Evolutionary conservation across 2,888 invertebrate genomes (phyloP).

Genomic region (Galerucella calmariensis): DNA sequence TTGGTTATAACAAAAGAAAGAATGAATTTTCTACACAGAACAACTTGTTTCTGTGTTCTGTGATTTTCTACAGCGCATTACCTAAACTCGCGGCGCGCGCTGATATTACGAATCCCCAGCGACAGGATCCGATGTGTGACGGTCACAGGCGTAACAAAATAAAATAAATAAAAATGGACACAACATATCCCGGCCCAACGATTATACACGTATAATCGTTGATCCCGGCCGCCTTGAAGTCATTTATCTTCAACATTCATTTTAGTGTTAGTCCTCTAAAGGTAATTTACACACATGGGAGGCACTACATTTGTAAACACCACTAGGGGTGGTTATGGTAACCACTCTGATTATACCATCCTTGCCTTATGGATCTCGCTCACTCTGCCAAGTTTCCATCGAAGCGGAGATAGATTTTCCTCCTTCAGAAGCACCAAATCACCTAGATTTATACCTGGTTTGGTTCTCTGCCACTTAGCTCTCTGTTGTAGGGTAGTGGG

Average conservation of each 20-base stretch:
- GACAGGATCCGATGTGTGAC: too few species aligned
- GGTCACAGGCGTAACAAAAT: too few species aligned
- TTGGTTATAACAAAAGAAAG: too few species aligned
- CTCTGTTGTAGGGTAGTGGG: background rate
- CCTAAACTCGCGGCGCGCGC: too few species aligned
- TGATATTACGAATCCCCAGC: too few species aligned
- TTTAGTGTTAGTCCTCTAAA: background rate
- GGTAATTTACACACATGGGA: background rate
- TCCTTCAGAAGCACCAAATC: conserved; percentile 12
- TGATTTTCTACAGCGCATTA: too few species aligned
- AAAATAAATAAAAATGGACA: too few species aligned
- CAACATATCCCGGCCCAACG: too few species aligned
- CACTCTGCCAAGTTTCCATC: conserved; percentile 4
- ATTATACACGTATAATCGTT: too few species aligned
- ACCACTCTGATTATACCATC: conserved; percentile 7
- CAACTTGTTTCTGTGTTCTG: too few species aligned
- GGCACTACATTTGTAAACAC: background rate
- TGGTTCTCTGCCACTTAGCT: background rate
- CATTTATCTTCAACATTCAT: background rate
- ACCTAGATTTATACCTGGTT: background rate
- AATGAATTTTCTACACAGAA: too few species aligned
- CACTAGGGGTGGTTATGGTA: background rate
- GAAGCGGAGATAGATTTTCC: background rate
- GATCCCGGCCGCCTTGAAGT: background rate
- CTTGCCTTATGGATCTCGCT: background rate